Evolutionary conservation across 2,113 vertebrate genomes (phyloP).

Genomic region (Narcine bancroftii): DNA sequence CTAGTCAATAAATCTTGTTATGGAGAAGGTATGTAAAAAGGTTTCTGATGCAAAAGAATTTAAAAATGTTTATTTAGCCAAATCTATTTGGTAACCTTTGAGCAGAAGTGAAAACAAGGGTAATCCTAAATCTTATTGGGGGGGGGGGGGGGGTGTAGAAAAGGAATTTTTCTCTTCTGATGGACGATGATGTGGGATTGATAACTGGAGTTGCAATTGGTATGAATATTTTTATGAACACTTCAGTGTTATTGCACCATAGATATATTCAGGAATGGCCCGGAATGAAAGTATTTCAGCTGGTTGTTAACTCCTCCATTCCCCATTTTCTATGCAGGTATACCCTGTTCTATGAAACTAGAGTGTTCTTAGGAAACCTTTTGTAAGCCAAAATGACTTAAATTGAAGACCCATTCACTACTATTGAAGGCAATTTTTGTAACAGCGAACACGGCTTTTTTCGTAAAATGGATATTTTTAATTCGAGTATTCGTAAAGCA

Average conservation of each 20-base stretch:
- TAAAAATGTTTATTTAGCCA: not conserved
- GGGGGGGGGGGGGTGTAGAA: not conserved
- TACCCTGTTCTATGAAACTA: too few relatives aligned
- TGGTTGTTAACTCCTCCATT: not conserved
- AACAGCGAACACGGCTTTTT: too few relatives aligned
- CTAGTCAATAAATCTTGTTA: constrained; percentile 97
- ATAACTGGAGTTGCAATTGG: not conserved
- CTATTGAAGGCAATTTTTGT: too few relatives aligned
- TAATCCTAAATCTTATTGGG: not conserved
- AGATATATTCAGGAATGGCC: not conserved
- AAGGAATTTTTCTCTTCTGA: not conserved
- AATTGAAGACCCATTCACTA: too few relatives aligned
- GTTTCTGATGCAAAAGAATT: not conserved
- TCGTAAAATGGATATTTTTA: too few relatives aligned
- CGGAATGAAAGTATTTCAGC: not conserved
- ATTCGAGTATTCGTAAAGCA: too few relatives aligned
- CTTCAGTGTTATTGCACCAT: not conserved
- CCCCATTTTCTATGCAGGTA: not conserved
- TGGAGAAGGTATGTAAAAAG: constrained; percentile 66
- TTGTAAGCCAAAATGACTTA: too few relatives aligned
- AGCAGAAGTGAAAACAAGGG: not conserved
- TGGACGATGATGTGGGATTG: not conserved
- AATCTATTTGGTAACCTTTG: not conserved
- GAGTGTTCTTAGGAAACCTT: too few relatives aligned
- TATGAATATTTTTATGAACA: not conserved